Evolutionary conservation across 1,140 invertebrate species (phyloP).

Genomic region (Cydia splendana): DNA sequence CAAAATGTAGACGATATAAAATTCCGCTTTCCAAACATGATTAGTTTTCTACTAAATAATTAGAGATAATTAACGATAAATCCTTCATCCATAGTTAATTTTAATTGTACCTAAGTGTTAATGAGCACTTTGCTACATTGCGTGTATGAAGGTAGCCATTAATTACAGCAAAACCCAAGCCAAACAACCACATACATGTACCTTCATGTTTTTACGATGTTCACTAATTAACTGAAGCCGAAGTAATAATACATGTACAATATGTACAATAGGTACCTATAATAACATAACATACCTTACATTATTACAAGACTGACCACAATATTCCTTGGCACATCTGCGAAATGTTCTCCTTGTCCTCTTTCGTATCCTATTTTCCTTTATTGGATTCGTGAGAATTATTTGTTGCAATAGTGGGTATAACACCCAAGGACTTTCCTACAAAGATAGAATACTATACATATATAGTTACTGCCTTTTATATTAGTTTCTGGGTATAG

Average conservation of each 20-base stretch:
- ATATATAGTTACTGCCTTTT: neutral
- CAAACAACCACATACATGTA: constrained; percentile 1
- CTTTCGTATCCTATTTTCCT: constrained; percentile 26
- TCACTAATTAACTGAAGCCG: neutral
- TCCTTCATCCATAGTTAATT: neutral
- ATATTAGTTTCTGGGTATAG: neutral
- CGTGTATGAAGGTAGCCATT: neutral
- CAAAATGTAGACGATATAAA: neutral
- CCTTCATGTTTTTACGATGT: constrained; percentile 1
- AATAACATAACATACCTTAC: neutral
- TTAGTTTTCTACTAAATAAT: neutral
- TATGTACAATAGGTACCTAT: neutral
- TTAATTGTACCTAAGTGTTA: constrained; percentile 6
- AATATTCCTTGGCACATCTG: constrained; percentile 5
- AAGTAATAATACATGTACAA: neutral
- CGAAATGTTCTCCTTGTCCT: neutral
- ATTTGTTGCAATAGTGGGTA: neutral
- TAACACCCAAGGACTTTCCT: neutral
- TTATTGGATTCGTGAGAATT: constrained; percentile 21
- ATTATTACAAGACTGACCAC: constrained; percentile 8
- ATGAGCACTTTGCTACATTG: neutral
- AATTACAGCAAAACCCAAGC: neutral
- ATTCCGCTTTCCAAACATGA: neutral
- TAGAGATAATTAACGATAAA: neutral
- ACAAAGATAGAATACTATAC: neutral